These are phyloP conservation scores for Onychomys arenicola DNA, from an alignment of 2,797 vertebrate species.

Conservation along the genomic window DNA sequence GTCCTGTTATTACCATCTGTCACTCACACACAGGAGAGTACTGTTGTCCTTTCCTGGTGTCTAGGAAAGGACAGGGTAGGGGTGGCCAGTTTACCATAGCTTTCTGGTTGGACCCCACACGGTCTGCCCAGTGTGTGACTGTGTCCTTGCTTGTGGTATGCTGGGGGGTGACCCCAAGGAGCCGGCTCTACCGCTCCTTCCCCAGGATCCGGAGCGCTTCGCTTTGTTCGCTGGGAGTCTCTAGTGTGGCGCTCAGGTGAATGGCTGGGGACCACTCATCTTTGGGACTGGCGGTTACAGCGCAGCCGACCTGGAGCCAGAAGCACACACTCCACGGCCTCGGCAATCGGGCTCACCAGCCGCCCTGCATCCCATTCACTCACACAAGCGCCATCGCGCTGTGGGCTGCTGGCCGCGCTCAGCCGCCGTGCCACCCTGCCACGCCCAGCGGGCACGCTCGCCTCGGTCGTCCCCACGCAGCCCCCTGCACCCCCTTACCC, in stretches of 20 bases:
- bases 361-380: not conserved
- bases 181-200: not conserved
- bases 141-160: not conserved
- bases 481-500: not conserved
- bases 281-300: not conserved
- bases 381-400: not conserved
- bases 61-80: not conserved
- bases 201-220: not conserved
- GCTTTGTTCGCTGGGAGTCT: not conserved
- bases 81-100: not conserved
- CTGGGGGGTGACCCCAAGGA: too few relatives aligned
- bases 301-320: not conserved
- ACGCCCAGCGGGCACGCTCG: not conserved
- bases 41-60: not conserved
- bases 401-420: not conserved
- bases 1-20: not conserved
- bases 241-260: not conserved
- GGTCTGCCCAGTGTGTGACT: not conserved
- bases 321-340: not conserved
- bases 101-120: not conserved
- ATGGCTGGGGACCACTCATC: not conserved
- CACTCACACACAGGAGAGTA: not conserved
- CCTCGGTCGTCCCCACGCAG: not conserved
- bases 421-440: not conserved
- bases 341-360: not conserved